Percentiles rank a stretch among this genome's conserved stretches.
phyloP scores from a whole-genome alignment of 2,113 vertebrate genomes.

The Balaenoptera acutorostrata region DNA sequence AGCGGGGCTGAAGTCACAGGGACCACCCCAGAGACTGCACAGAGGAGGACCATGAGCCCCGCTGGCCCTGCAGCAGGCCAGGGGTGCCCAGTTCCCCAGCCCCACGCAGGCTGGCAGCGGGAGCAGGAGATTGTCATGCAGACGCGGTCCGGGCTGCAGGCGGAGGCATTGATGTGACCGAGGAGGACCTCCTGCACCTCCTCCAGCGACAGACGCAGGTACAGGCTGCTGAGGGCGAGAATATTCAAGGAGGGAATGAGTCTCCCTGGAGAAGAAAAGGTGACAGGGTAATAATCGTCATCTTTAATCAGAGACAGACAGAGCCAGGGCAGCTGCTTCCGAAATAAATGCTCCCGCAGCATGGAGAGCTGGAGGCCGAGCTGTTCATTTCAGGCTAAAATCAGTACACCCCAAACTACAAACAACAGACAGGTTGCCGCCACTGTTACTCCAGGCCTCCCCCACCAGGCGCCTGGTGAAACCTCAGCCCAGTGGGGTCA shows the following conservation, averaged over 20 bases:
- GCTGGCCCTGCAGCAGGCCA: neutral
- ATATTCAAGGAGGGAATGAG: neutral
- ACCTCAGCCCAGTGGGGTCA: neutral
- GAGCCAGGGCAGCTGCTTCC: neutral
- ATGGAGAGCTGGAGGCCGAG: fast-evolving
- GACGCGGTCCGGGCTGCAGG: fast-evolving
- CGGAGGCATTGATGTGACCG: neutral
- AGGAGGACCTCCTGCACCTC: neutral
- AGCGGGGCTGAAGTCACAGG: fast-evolving
- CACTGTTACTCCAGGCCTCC: fast-evolving
- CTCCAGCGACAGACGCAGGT: neutral
- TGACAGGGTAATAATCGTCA: neutral
- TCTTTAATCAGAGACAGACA: neutral
- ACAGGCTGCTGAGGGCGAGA: neutral
- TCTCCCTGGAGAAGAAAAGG: neutral
- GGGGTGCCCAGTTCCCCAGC: neutral
- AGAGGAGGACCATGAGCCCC: fast-evolving
- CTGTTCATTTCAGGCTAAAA: neutral
- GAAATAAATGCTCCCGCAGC: neutral
- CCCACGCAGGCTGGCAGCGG: neutral
- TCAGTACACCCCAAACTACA: neutral
- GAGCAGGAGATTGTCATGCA: neutral
- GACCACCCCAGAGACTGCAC: neutral
- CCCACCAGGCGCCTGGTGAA: neutral
- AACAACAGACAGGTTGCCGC: neutral